Percentiles rank a stretch among this genome's conserved stretches.
These are phyloP conservation scores for Eumaeus atala DNA, from an alignment of 1,140 invertebrate genomes.

Conservation along the genomic window DNA sequence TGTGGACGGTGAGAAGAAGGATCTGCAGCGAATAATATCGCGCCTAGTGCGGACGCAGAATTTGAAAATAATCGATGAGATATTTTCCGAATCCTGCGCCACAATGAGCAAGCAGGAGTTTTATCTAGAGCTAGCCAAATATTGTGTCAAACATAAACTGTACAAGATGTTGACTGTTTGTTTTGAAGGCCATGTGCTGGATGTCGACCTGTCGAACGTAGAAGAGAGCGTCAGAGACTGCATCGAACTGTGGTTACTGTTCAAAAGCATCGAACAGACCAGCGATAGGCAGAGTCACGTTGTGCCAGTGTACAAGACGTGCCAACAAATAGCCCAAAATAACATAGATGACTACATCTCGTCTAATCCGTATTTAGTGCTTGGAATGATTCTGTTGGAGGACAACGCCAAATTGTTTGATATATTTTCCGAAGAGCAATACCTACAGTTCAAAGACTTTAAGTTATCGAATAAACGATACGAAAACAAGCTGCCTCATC, in stretches of 20 bases:
- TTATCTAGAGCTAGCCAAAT: constrained; percentile 71
- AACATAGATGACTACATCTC: constrained; percentile 62
- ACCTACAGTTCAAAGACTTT: constrained; percentile 61
- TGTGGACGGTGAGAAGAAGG: constrained; percentile 64
- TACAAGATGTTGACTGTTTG: constrained; percentile 69
- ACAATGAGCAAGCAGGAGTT: constrained; percentile 74
- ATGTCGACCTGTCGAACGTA: constrained; percentile 51
- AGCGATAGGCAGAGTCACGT: constrained; percentile 65
- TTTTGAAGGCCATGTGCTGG: constrained; percentile 58
- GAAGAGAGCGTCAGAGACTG: constrained; percentile 59
- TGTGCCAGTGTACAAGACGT: constrained; percentile 67
- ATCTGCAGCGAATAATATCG: constrained; percentile 71
- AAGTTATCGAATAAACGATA: constrained; percentile 58
- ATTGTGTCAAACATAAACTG: constrained; percentile 73
- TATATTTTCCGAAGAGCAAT: constrained; percentile 62
- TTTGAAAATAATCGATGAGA: constrained; percentile 70
- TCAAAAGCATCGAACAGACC: constrained; percentile 66
- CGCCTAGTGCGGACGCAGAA: constrained; percentile 73
- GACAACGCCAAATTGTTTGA: constrained; percentile 63
- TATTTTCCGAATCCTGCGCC: constrained; percentile 72
- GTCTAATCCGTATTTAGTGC: constrained; percentile 58
- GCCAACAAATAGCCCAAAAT: constrained; percentile 62
- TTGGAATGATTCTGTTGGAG: constrained; percentile 66
- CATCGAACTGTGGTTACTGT: constrained; percentile 68
- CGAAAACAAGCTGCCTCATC: constrained; percentile 64